Conservation (phyloP, 2,113 vertebrate species). For the Machaerirhynchus nigripectus region DNA sequence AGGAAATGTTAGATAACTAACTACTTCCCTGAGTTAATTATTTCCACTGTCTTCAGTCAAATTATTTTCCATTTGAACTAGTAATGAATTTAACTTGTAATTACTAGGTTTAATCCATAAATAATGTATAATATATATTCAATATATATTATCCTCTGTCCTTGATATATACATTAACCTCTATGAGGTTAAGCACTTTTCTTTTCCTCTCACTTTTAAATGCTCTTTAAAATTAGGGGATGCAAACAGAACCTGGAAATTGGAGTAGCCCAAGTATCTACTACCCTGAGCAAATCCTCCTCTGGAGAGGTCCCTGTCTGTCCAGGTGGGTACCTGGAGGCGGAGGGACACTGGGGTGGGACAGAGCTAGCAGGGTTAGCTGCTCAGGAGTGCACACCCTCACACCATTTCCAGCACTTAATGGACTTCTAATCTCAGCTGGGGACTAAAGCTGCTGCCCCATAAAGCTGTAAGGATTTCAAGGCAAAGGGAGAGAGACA, state of each 20-base stretch:
- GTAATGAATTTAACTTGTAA: not conserved
- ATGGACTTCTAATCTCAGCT: constrained; percentile 6
- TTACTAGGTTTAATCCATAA: not conserved
- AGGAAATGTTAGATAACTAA: not conserved
- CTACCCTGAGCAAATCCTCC: not conserved
- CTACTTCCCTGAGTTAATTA: not conserved
- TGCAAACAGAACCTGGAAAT: not conserved
- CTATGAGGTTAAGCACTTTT: not conserved
- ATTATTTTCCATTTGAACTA: not conserved
- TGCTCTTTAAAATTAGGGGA: not conserved
- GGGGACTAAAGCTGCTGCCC: constrained; percentile 1
- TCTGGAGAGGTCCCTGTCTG: not conserved
- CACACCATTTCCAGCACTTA: not conserved
- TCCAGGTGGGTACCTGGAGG: not conserved
- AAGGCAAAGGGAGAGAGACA: not conserved
- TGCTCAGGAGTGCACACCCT: not conserved
- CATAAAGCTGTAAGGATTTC: not conserved
- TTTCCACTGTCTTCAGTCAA: not conserved
- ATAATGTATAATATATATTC: not conserved
- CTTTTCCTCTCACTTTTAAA: not conserved
- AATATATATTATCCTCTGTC: not conserved
- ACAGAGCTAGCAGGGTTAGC: not conserved
- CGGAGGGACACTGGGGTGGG: accelerated
- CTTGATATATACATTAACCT: not conserved
- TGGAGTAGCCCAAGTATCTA: not conserved